Conservation (phyloP, 2,797 vertebrate genomes). For the Eurystomus glaucurus region DNA sequence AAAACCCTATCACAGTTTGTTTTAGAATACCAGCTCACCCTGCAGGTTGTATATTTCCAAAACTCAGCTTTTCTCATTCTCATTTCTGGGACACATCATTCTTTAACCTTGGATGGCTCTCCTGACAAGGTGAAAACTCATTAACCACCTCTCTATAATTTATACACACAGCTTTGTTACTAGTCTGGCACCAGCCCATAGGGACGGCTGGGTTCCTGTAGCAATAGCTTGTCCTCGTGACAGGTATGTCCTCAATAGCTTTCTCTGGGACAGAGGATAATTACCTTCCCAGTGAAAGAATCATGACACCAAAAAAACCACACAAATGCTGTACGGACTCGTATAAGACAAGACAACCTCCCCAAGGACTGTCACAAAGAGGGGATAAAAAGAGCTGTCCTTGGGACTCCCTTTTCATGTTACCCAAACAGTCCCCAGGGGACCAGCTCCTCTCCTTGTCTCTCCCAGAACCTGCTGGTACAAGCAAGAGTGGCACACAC, state of each 20-base stretch:
- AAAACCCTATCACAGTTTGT: not conserved
- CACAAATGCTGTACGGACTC: not conserved
- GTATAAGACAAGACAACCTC: not conserved
- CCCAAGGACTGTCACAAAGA: not conserved
- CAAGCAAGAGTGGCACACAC: fast-evolving
- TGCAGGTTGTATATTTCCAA: slow-evolving; percentile 9
- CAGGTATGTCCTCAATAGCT: slow-evolving; percentile 55
- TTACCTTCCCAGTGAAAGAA: slow-evolving; percentile 42
- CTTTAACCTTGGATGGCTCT: slow-evolving; percentile 34
- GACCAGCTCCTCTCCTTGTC: fast-evolving
- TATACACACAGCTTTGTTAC: slow-evolving; percentile 23
- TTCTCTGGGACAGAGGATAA: slow-evolving; percentile 58
- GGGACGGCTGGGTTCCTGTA: not conserved
- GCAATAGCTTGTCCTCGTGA: not conserved
- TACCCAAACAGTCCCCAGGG: not conserved
- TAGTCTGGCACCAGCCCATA: not conserved
- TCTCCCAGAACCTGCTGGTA: not conserved
- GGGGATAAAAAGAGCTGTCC: not conserved
- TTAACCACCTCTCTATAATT: slow-evolving; percentile 31
- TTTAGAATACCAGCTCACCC: slow-evolving; percentile 25
- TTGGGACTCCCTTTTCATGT: not conserved
- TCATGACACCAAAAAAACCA: not conserved
- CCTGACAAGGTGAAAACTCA: slow-evolving; percentile 31
- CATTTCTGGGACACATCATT: slow-evolving; percentile 30
- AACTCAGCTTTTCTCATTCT: slow-evolving; percentile 25